Percentiles rank a stretch among this genome's conserved stretches.
phyloP scores from a whole-genome alignment of 1,140 invertebrate species.

The Lysiphlebus fabarum region DNA sequence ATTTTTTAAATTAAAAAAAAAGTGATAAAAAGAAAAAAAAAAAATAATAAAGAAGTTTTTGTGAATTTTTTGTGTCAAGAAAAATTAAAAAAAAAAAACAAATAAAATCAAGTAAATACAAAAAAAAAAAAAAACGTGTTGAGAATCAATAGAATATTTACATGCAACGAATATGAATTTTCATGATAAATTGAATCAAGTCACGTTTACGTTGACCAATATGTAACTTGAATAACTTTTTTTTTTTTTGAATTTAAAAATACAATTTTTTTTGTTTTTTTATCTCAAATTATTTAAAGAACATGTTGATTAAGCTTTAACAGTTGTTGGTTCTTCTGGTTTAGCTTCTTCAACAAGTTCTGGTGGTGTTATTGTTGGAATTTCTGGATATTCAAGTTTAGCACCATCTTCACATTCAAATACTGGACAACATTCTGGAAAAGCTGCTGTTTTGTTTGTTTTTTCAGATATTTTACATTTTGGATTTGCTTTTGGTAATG shows the following conservation, averaged over 20 bases:
- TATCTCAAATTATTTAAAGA: constrained; percentile 2
- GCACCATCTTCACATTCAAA: constrained; percentile 82
- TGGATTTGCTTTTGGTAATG: constrained; percentile 76
- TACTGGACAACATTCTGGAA: constrained; percentile 79
- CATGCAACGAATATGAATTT: not conserved
- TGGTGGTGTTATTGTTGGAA: constrained; percentile 64
- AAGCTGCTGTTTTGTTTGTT: constrained; percentile 82
- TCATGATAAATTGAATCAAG: not conserved
- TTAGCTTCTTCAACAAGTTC: constrained; percentile 50
- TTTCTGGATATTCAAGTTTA: constrained; percentile 80
- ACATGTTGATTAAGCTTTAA: constrained; percentile 28
- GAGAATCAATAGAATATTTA: not conserved
- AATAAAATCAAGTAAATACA: not conserved
- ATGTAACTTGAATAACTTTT: constrained; percentile 12
- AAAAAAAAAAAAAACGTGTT: not conserved
- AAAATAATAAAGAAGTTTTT: no score
- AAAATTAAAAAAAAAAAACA: not conserved
- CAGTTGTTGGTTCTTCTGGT: constrained; percentile 23
- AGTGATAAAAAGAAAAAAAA: no score
- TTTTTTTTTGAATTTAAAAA: not conserved
- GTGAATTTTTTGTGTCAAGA: not conserved
- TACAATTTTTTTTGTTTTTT: not conserved
- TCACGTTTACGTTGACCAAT: constrained; percentile 1
- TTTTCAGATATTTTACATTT: constrained; percentile 83
- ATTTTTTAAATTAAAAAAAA: not conserved